Evolutionary conservation across 2,797 vertebrate genomes (phyloP).

Genomic region (Enteromius radiatus): DNA sequence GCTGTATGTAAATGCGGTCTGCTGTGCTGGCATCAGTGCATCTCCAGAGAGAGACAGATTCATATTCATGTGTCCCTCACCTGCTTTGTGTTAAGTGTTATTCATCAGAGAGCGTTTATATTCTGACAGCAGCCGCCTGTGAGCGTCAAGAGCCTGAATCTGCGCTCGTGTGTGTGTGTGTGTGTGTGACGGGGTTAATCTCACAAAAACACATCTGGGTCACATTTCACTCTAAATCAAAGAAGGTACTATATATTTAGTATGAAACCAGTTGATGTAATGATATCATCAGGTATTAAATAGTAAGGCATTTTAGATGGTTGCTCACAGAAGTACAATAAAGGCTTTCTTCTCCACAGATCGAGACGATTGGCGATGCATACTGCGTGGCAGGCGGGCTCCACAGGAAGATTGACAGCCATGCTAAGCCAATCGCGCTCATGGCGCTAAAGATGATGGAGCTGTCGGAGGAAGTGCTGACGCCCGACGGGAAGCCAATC

Average conservation of each 20-base stretch:
- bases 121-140: constrained; percentile 17
- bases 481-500: constrained; percentile 93
- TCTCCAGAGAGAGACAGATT: constrained; percentile 14
- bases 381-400: constrained; percentile 97
- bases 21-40: constrained; percentile 18
- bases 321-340: constrained; percentile 1
- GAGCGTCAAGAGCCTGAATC: constrained; percentile 1
- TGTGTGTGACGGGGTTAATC: not conserved
- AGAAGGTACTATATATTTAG: not conserved
- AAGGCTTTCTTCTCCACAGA: constrained; percentile 74
- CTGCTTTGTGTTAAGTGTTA: constrained; percentile 37
- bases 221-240: not conserved
- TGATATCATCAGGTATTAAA: not conserved
- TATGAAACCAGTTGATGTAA: not conserved
- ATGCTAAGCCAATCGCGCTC: constrained; percentile 93
- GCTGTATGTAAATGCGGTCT: constrained; percentile 7
- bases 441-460: constrained; percentile 99
- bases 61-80: constrained; percentile 39
- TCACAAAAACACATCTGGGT: not conserved
- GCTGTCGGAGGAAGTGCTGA: constrained; percentile 96
- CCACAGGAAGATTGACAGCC: constrained; percentile 93
- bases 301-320: not conserved
- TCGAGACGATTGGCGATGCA: constrained; percentile 97
- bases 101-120: constrained; percentile 17
- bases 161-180: not conserved